Conservation (phyloP, 2,888 invertebrate genomes). For the Silvanus unidentatus region DNA sequence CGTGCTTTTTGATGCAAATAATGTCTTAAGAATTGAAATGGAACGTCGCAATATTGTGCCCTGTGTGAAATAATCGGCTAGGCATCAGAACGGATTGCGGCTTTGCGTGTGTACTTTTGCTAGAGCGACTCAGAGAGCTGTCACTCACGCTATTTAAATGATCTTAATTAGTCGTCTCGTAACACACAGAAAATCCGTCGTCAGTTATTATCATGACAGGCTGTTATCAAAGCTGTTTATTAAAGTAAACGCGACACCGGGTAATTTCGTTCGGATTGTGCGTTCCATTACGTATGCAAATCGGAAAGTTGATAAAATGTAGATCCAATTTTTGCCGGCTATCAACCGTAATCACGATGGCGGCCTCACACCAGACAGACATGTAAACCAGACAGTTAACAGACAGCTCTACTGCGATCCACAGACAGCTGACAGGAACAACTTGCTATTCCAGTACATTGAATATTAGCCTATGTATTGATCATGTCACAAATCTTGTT, state of each 20-base stretch:
- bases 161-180: constrained; percentile 37
- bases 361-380: constrained; percentile 40
- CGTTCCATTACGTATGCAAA: constrained; percentile 41
- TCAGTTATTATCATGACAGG: constrained; percentile 22
- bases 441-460: constrained; percentile 48
- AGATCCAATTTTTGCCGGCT: constrained; percentile 43
- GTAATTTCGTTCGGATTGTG: constrained; percentile 28
- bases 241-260: constrained; percentile 29
- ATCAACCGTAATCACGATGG: constrained; percentile 39
- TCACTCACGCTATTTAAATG: constrained; percentile 31
- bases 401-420: constrained; percentile 51
- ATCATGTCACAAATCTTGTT: constrained; percentile 27
- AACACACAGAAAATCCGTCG: constrained; percentile 17
- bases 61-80: no score
- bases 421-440: constrained; percentile 47
- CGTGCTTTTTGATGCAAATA: no score
- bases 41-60: no score
- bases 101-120: no score
- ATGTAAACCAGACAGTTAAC: constrained; percentile 52
- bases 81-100: no score
- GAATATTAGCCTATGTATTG: constrained; percentile 45
- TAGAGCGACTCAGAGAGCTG: no score
- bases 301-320: constrained; percentile 42
- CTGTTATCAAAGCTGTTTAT: constrained; percentile 24
- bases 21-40: no score